Evolutionary conservation across 1,140 invertebrate genomes (phyloP), one percentile per base, ranked within the genome.

Genomic region (Drosophila oshimai): DNA sequence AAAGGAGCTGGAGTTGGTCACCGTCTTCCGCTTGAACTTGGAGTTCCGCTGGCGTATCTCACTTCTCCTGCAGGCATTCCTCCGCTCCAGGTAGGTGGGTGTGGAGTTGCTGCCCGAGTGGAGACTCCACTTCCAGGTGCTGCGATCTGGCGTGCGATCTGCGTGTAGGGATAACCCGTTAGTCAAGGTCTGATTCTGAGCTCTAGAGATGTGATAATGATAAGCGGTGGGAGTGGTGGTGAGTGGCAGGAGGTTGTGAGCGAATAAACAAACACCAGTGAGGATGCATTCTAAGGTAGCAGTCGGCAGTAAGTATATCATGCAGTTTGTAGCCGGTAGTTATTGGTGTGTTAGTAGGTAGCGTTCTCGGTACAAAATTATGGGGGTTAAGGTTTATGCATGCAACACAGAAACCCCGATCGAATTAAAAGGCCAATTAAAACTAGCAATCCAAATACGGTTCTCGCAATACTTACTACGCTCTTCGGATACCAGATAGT

Each of bases 21-120:
- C 60, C 4, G 88, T 89, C 62, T 91, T 91, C 9, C 89, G 74
- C 42, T 90, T 90, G 94, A 93, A 64, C 95, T 95, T 88, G 93
- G 93, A 78, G 31, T 87, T 87, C 94, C 95, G 65, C 94, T 92
- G 90, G 2, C 90, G 84, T 3, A 91, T 89, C 57, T 91, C 90
- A 36, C 90, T 91, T 31, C 90, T 77, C 1, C 90, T 73, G 42
- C 88, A 91, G 2, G 90, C 81, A 47, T 91, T 91, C 24, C 90
- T 95, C 93, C 96, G 95, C 89, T 98, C 97, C 36, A 98, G 91
- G 90, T 98, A 98, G 69, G 98, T 96, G 1, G 97, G 97, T 0
- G 97, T 96, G 2, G 97, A 96, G 0, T 96, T 96, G 37, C 84
- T 86, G 45, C 74, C 77, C 20, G 89, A 87, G 34, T 91, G 70